phyloP scores from a whole-genome alignment of 2,113 vertebrate genomes.

The Ceyx melanurus region DNA sequence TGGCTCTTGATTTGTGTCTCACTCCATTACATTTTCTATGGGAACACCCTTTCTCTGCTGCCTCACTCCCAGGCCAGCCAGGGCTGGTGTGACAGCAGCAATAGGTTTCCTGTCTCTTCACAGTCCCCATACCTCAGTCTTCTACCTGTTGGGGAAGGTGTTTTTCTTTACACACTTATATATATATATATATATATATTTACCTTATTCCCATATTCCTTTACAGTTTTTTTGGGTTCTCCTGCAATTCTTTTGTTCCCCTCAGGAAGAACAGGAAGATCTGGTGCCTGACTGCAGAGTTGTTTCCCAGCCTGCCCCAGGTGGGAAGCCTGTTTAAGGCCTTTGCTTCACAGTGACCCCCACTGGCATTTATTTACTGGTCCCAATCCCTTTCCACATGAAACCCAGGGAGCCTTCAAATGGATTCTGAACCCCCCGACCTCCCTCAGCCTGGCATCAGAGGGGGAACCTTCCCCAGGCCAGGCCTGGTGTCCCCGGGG shows the following conservation, averaged over 20 bases:
- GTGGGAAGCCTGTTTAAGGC: neutral
- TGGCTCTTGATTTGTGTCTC: constrained; percentile 9
- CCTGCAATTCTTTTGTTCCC: neutral
- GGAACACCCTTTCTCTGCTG: neutral
- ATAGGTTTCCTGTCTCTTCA: neutral
- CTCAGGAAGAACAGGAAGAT: neutral
- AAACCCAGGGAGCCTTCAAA: neutral
- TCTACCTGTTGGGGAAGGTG: neutral
- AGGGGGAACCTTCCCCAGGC: neutral
- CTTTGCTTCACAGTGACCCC: neutral
- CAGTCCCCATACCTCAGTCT: neutral
- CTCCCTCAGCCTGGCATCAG: neutral
- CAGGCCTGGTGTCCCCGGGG: neutral
- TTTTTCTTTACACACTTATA: neutral
- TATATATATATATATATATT: neutral
- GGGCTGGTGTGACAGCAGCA: neutral
- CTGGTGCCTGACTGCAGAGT: neutral
- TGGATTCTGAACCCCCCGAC: too few relatives aligned
- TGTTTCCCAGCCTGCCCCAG: neutral
- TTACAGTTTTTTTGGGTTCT: neutral
- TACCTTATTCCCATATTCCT: neutral
- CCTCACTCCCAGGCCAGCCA: neutral
- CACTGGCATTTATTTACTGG: neutral
- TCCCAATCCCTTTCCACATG: neutral
- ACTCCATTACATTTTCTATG: neutral